These are phyloP conservation scores for Umimayanthus chanpuru DNA, from an alignment of 92 coral and sea anemone species.

Conservation along the genomic window DNA sequence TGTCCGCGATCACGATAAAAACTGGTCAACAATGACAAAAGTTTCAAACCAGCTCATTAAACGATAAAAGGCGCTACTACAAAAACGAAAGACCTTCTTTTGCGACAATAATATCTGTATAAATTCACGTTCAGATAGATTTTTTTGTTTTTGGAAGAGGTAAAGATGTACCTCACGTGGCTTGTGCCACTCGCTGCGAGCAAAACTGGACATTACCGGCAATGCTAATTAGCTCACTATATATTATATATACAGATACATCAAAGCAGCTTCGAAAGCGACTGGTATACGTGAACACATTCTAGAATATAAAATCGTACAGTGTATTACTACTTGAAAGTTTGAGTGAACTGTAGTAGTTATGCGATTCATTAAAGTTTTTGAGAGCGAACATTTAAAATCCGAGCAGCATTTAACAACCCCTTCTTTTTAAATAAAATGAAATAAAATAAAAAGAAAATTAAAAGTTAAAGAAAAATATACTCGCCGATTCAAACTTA, in stretches of 20 bases:
- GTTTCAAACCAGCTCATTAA: neutral
- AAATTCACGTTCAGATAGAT: neutral
- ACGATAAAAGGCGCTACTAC: slow-evolving; percentile 13
- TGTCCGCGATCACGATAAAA: neutral
- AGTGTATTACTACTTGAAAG: neutral
- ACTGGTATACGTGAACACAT: neutral
- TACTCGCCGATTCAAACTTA: neutral
- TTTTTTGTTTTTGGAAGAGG: neutral
- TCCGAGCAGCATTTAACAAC: too few species aligned
- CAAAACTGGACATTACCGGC: neutral
- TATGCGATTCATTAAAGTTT: neutral
- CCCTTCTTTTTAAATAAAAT: too few species aligned
- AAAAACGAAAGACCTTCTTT: neutral
- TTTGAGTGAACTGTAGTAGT: neutral
- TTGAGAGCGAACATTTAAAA: too few species aligned
- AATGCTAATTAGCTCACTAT: slow-evolving; percentile 28
- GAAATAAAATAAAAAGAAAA: too few species aligned
- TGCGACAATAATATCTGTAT: neutral
- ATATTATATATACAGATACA: neutral
- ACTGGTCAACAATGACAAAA: neutral
- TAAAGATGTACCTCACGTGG: neutral
- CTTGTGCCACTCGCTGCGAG: neutral
- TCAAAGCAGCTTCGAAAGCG: neutral
- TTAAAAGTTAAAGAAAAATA: too few species aligned
- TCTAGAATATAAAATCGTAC: neutral